phyloP scores from a whole-genome alignment of 2,888 invertebrate genomes.

The Pristionchus entomophagus region DNA sequence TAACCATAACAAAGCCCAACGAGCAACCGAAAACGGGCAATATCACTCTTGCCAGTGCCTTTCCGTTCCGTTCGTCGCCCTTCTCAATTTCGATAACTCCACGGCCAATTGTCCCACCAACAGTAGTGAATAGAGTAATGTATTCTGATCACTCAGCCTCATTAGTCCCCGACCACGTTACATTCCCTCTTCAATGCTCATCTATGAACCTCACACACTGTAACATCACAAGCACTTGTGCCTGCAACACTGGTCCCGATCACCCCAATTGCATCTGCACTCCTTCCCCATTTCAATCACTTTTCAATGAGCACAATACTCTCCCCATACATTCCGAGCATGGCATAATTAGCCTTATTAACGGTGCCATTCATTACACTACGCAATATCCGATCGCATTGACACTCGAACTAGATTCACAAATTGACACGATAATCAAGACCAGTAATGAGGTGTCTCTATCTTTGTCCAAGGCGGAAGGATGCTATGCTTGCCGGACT shows the following conservation, averaged over 20 bases:
- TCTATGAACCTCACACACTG: background rate
- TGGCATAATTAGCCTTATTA: background rate
- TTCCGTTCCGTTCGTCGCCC: background rate
- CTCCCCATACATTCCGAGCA: background rate
- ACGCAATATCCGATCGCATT: background rate
- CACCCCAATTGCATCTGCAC: background rate
- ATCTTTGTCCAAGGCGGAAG: background rate
- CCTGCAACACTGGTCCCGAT: background rate
- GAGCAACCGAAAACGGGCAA: background rate
- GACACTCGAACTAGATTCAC: background rate
- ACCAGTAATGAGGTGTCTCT: background rate
- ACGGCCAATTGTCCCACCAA: background rate
- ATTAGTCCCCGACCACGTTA: background rate
- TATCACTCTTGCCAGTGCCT: background rate
- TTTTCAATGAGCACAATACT: background rate
- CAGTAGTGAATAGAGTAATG: background rate
- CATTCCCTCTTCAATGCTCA: background rate
- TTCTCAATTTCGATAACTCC: background rate
- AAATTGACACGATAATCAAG: background rate
- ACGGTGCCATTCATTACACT: background rate
- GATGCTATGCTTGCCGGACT: background rate
- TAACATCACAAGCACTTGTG: background rate
- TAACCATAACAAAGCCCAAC: background rate
- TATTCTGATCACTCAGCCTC: background rate
- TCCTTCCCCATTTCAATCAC: background rate